Evolutionary conservation across 2,888 invertebrate genomes (phyloP), one percentile per base, ranked within the genome.

Genomic region (Polylopha cassiicola): DNA sequence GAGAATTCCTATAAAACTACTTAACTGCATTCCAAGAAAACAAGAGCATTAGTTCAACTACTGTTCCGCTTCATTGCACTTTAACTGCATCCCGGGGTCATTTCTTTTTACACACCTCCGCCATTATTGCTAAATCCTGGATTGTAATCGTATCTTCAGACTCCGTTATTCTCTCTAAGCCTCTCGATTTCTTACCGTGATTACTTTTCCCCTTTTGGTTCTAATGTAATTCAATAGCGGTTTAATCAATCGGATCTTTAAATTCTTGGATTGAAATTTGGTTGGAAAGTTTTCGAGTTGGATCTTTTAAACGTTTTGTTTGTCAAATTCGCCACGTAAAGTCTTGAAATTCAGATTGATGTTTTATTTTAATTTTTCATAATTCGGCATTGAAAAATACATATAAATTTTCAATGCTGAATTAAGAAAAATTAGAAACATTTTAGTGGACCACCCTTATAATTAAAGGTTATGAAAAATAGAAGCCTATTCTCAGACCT

Each of bases 101-200:
- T 39, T 39, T 17, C 21, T 16, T 20, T 39, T 39, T 39, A 33
- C 28, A 39, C 17, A 28, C 21, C 26, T 20, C 23, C 15, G 15
- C 30, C 24, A 21, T 21, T 29, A 39, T 39, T 30, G 29, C 41
- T 26, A 41, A 34, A 41, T 28, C 29, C 36, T 18, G 39, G 41
- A 16, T 30, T 30, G 41, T 41, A 34, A 41, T 41, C 34, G 23
- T 20, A 34, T 41, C 33, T 32, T 33, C 39, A n/a, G n/a, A n/a
- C 41, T 36, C 23, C 20, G 33, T 34, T 33, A 33, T 39, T 20
- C 24, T 14, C 15, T 24, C 16, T 24, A 30, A 30, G 41, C 34
- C 27, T 8, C 28, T 23, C 29, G 16, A 39, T 32, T 30, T 27
- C 29, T 34, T 21, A 23, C 17, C 11, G 11, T 34, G 29, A 34